Evolutionary conservation across 1,140 invertebrate species (phyloP).

Genomic region (Carcinoscorpius rotundicauda): DNA sequence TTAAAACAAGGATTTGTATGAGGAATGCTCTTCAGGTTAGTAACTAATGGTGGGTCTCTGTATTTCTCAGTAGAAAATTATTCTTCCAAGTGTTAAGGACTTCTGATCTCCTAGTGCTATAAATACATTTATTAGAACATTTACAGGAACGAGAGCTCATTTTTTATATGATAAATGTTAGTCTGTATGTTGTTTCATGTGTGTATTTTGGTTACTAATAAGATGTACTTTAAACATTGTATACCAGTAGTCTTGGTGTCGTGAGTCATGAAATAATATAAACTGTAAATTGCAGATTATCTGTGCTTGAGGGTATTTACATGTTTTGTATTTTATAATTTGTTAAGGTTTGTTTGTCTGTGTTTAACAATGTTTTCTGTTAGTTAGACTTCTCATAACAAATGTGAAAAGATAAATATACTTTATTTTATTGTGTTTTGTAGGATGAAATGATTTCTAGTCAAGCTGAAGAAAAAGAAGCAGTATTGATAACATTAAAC

Average conservation of each 20-base stretch:
- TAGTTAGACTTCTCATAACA: slow-evolving; percentile 2
- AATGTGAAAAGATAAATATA: not conserved
- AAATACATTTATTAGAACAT: too few relatives aligned
- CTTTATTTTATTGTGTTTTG: slow-evolving; percentile 42
- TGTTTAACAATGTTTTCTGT: not conserved
- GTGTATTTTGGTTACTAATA: too few relatives aligned
- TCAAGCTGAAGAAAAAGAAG: slow-evolving; percentile 65
- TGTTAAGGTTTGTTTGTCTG: not conserved
- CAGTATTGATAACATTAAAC: slow-evolving; percentile 80
- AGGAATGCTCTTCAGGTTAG: slow-evolving; percentile 38
- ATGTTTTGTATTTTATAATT: slow-evolving; percentile 16
- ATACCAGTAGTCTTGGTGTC: too few relatives aligned
- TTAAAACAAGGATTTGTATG: slow-evolving; percentile 74
- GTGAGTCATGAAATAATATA: too few relatives aligned
- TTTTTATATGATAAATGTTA: too few relatives aligned
- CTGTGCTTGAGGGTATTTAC: slow-evolving; percentile 27
- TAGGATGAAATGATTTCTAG: slow-evolving; percentile 73
- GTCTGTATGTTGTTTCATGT: too few relatives aligned
- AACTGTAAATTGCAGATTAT: too few relatives aligned
- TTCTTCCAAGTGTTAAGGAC: too few relatives aligned
- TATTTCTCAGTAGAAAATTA: too few relatives aligned
- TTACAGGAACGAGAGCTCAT: too few relatives aligned
- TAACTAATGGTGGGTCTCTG: not conserved
- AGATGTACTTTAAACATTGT: too few relatives aligned
- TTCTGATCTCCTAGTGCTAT: too few relatives aligned